Evolutionary conservation across 64 coral and sea anemone genomes (phyloP), one percentile per base, ranked within the genome.

Genomic region (Porites australiensis): DNA sequence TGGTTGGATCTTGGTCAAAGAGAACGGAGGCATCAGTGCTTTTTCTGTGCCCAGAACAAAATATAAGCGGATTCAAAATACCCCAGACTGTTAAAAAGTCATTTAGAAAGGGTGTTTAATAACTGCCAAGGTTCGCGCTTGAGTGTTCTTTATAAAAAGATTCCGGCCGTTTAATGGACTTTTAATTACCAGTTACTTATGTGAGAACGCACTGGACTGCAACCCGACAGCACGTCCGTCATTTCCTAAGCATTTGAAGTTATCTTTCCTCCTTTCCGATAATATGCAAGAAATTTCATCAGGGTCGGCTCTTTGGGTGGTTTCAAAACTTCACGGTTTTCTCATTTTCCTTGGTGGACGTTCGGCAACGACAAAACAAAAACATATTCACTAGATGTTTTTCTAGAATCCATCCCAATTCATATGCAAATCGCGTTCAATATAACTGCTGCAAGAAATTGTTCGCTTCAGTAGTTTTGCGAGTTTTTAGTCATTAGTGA

Each of bases 401-500:
- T 45, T 68, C 13, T 16, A 13, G 47, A 68, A 68, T 5, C 44
- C 8, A 18, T 13, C 19, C 63, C 58, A 50, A 84, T 84, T 84
- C 81, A 68, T 68, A 84, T 84, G 81, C 63, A 84, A 84, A 84
- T 84, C 37, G 46, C 61, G 3, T 19, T 61, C 81, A 84, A 63
- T 84, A 84, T 84, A 50, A 84, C 81, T 84, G 61, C 81, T 67
- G 50, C 18, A 19, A 84, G 62, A 84, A 84, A 68, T 68, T 84
- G 81, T 84, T 64, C 16, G 81, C 81, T 65, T 84, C 81, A 84
- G 81, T 50, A 84, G 81, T 69, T 84, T 68, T 69, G 81, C 43
- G 48, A 82, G 13, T 84, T 84, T 84, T 84, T 84, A 19, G 81
- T 69, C n/a, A 45, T 84, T 84, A 50, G 46, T 13, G 63, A 84